These are phyloP conservation scores for Lerista edwardsae DNA, from an alignment of 2,797 vertebrate species.

Conservation along the genomic window DNA sequence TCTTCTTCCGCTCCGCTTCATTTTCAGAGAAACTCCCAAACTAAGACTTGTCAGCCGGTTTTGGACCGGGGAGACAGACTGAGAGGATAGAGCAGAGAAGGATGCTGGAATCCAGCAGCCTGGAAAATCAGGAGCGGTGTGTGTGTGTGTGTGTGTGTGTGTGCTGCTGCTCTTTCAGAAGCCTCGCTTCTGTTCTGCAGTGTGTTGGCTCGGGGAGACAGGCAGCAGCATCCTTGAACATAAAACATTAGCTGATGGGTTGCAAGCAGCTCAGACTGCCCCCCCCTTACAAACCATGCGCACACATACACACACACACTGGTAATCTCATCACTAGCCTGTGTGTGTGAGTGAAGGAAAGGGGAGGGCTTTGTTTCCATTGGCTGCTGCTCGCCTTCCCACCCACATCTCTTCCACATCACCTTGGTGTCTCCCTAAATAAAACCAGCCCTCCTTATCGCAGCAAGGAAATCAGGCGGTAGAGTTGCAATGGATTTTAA, in stretches of 20 bases:
- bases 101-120: constrained; percentile 48
- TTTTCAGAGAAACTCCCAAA: not conserved
- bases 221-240: constrained; percentile 56
- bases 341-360: constrained; percentile 74
- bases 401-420: constrained; percentile 85
- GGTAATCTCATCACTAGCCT: constrained; percentile 79
- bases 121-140: not conserved
- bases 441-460: constrained; percentile 84
- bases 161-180: not conserved
- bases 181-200: constrained; percentile 53
- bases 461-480: constrained; percentile 80
- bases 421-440: constrained; percentile 89
- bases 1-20: not conserved
- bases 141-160: no score
- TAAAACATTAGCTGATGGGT: constrained; percentile 75
- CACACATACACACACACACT: constrained; percentile 51
- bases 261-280: constrained; percentile 69
- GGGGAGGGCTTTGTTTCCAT: constrained; percentile 86
- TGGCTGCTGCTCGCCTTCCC: constrained; percentile 83
- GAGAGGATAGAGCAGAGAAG: constrained; percentile 38
- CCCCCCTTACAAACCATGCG: constrained; percentile 14
- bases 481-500: constrained; percentile 85
- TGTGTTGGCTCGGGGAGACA: constrained; percentile 55
- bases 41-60: not conserved
- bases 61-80: constrained; percentile 32